Evolutionary conservation across 2,888 invertebrate genomes (phyloP), one percentile per base, ranked within the genome.

Genomic region (Zaprionus bogoriensis): DNA sequence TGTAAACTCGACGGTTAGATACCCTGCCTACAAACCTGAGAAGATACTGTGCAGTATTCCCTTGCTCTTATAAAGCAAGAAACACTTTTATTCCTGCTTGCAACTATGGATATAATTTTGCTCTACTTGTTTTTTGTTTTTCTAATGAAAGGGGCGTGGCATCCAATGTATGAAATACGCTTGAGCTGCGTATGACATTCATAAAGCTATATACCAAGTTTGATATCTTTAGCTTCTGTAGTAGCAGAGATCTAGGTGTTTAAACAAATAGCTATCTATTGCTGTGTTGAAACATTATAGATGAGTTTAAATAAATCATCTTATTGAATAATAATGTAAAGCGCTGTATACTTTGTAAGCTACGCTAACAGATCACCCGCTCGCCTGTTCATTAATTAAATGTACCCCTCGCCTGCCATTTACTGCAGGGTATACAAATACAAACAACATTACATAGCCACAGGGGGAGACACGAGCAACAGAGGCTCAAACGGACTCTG

Each of bases 401-500:
- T 17, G 17, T 17, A 36, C 32, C 17, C 32, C 17, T 3, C 17
- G 14, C 0, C 7, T 7, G 2, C 7, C 7, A 14, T 17, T 36
- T 0, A 14, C 6, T 17, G 32, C 1, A 7, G 32, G 9, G 32
- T 32, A 36, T 36, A 36, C 50, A 58, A 27, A 42, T 19, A 64
- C 54, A 50, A 32, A 7, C 10, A 12, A 39, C 48, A 28, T 23
- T 3, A 28, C n/a, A 17, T 2, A 12, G 12, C 30, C 17, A 54
- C 25, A 46, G 22, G 23, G 17, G 42, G 47, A 50, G 7, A 25
- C n/a, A 47, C 3, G 0, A 7, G 12, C 2, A 20, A 25, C 12
- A 44, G 53, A 32, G 36, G 45, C 23, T 22, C 38, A 57, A 58
- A 65, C 57, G 57, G 45, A 58, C 62, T 65, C 48, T 42, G 50